Evolutionary conservation across 2,888 invertebrate genomes (phyloP), one percentile per base, ranked within the genome.

Genomic region (Pollenia labialis): DNA sequence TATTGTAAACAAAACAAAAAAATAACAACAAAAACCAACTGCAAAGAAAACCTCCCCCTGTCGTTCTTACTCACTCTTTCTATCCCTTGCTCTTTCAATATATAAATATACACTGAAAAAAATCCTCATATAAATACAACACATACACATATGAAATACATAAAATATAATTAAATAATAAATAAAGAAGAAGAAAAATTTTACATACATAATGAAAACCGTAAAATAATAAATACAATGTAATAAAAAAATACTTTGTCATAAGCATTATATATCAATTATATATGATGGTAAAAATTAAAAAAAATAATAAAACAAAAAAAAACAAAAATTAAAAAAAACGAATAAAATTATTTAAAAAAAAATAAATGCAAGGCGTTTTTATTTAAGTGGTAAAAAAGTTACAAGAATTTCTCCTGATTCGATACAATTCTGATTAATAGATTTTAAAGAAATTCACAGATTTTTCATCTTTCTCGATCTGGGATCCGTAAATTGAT

Each of bases 191-290:
- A 18, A n/a, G 76, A 88, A 75, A 87, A 88, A 89, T 89, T 89
- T 90, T 89, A 90, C 90, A 89, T 89, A 90, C 83, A 90, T 86
- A 90, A 90, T 89, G 90, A 75, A 74, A 81, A 75, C 32, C 66
- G 75, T 81, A 72, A 90, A 90, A 89, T 89, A 89, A 89, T 81
- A 88, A 89, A 89, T 81, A 88, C 89, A 88, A 89, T 88, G 89
- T 90, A 90, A 90, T 86, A 88, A 87, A 87, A 89, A 88, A 91
- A 84, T 83, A 85, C 81, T 88, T 88, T 88, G 88, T 83, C 85
- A 87, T 87, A 86, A 85, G 85, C 87, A 85, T 88, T 88, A 88
- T 88, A 88, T 87, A 87, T 87, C 81, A 84, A 87, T 84, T 87
- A 84, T 87, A 87, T 87, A 87, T 87, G 84, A 87, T 87, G 86